Base-by-base conservation (phyloP, 2,113 vertebrate species). In the Lamprotornis superbus region DNA sequence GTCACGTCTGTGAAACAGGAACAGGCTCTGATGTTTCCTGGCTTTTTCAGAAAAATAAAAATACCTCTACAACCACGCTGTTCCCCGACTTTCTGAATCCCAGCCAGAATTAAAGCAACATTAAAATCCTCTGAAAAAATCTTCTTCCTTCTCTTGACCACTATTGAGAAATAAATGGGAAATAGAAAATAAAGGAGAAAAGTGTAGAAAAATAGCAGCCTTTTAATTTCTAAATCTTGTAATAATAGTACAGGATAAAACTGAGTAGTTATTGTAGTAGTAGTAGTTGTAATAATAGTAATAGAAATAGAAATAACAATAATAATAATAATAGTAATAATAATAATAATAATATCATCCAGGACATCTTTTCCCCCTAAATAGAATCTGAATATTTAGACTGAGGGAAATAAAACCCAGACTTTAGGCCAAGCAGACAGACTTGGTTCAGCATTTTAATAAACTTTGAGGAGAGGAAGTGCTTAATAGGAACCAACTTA, bases 251-350 rank as follows among this genome's bases (percentile, higher is more conserved):
- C 7, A 50, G 24, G 30, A 56, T 42, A 74, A 73, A 44, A 22
- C 5, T 1, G 22, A 53, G 19, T 8, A 14, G 11, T 19, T 64
- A 5, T 61, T 68, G 35, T 23, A 19, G 28, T 47, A 52, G 22
- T 15, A 27, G 2, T 20, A 28, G 2, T 24, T 18, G 0, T 31
- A 23, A 3, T 11, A 37, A 6, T 22, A 39, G 4, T 21, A 27
- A 10, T 16, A 50, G 7, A 6, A 42, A 4, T 3, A 52, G 7
- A 6, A 30, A 11, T 22, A 8, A 6, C 6, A 37, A 13, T 28
- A 31, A 12, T 12, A 37, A 30, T 13, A 27, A 10, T 11, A 42
- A 49, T 17, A 28, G 1, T 24, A 24, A 0, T 31, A 23, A 2
- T 8, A 37, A 4, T 39, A 23, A 19, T 27, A 11, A 8, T 14